Evolutionary conservation across 2,888 invertebrate genomes (phyloP), one percentile per base, ranked within the genome.

Genomic region (Drosophila pegasa): DNA sequence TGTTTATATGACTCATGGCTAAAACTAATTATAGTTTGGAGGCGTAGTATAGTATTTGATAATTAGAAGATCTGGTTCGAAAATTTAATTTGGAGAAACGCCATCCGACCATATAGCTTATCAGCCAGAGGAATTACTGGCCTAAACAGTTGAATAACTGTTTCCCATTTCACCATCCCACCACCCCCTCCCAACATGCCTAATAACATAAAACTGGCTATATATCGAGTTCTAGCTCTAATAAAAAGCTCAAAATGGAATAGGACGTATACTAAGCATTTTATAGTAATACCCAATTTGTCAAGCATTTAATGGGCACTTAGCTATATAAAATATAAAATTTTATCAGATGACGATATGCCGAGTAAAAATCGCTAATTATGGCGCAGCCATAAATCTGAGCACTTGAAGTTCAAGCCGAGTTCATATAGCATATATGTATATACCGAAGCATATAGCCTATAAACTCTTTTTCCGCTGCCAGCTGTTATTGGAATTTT

Each of bases 71-170:
- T 41, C 41, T 22, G 41, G 14, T 22, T 41, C 14, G 8, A 3
- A 41, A 41, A 41, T 41, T 41, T 7, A 14, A 41, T 22, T 22
- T 22, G 2, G 41, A n/a, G 7, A 22, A 22, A 20, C 12, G 40
- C 14, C 18, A 38, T n/a, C 25, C n/a, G 25, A 25, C 41, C 8
- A 22, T 14, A 25, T 43, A 10, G n/a, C 25, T 43, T 43, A 43
- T 43, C 43, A 43, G 43, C 25, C 25, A 43, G 25, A 27, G 25
- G n/a, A 43, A 43, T 43, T 25, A 4, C 41, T 25, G 25, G n/a
- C 9, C n/a, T n/a, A 25, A 25, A 43, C 25, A 43, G 25, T 25
- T 43, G 43, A 25, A 25, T 25, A 25, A 25, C 22, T 41, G 41
- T 41, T 41, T n/a, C n/a, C n/a, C n/a, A n/a, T n/a, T n/a, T n/a